Percentiles rank a stretch among this genome's conserved stretches.
phyloP scores from a whole-genome alignment of 2,113 vertebrate species.

The Pteropus alecto region DNA sequence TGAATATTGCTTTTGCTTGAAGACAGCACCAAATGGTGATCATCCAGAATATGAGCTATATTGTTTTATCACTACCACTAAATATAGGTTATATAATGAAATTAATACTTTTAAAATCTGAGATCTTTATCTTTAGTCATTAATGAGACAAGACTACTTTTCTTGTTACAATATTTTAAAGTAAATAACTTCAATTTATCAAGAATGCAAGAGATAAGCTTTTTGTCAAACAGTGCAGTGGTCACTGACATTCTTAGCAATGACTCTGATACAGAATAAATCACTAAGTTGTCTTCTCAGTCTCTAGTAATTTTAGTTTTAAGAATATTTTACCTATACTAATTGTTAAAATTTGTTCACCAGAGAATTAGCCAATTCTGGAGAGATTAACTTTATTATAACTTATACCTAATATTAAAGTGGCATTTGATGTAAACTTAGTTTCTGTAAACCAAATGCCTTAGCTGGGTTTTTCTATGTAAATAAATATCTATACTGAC shows the following conservation, averaged over 20 bases:
- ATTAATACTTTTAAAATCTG: background rate
- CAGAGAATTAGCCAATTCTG: background rate
- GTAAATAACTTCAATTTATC: background rate
- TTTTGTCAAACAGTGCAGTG: background rate
- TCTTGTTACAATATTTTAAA: background rate
- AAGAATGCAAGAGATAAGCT: background rate
- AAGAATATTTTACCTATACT: conserved; percentile 2
- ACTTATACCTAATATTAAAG: background rate
- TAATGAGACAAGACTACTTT: background rate
- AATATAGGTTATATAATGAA: background rate
- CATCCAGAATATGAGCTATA: background rate
- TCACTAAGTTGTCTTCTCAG: background rate
- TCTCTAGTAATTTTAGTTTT: background rate
- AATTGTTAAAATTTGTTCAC: background rate
- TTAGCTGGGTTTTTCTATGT: background rate
- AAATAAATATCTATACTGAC: background rate
- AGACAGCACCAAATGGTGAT: background rate
- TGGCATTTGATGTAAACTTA: background rate
- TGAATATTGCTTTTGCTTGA: conserved; percentile 12
- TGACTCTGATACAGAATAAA: background rate
- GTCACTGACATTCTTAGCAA: background rate
- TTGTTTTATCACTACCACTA: background rate
- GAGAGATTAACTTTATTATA: background rate
- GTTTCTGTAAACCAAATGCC: background rate
- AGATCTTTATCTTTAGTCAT: background rate